A percentile compares a stretch with the other conserved stretches of the same genome.
These are phyloP conservation scores for Dreissena rostriformis DNA, from an alignment of 1,140 invertebrate species.

Conservation along the genomic window DNA sequence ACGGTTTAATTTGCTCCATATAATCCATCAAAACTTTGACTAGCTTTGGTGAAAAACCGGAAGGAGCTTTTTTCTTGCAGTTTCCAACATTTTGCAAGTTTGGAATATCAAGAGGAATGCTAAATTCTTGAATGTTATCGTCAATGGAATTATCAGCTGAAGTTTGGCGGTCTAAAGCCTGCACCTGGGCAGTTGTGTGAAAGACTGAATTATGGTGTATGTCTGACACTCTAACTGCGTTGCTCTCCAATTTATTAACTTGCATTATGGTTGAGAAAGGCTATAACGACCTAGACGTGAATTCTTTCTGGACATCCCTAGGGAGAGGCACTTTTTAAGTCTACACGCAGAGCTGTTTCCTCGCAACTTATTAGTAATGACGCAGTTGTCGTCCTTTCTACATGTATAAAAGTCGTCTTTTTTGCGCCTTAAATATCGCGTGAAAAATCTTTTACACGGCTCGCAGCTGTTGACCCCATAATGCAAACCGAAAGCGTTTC, in stretches of 20 bases:
- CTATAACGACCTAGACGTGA: slow-evolving; percentile 40
- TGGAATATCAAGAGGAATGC: neutral
- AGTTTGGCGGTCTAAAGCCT: too few relatives aligned
- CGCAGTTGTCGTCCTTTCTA: slow-evolving; percentile 64
- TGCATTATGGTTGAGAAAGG: slow-evolving; percentile 34
- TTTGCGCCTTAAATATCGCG: slow-evolving; percentile 70
- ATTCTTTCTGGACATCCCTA: slow-evolving; percentile 45
- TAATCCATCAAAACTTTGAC: slow-evolving; percentile 19
- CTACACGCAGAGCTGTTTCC: slow-evolving; percentile 75
- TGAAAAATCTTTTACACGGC: slow-evolving; percentile 81
- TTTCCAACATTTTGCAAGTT: neutral
- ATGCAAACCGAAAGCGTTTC: slow-evolving; percentile 81
- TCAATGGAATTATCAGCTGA: neutral
- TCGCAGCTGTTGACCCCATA: slow-evolving; percentile 83
- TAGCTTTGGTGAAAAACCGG: slow-evolving; percentile 31
- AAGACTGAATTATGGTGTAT: neutral
- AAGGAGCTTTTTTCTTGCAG: slow-evolving; percentile 11
- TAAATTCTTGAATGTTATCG: neutral
- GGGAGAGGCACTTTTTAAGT: slow-evolving; percentile 52
- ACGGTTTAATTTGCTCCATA: slow-evolving; percentile 45
- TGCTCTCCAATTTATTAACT: slow-evolving; percentile 44
- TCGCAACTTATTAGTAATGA: slow-evolving; percentile 66
- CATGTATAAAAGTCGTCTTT: slow-evolving; percentile 67
- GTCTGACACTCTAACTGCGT: slow-evolving; percentile 1
- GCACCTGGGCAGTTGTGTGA: neutral